phyloP scores from a whole-genome alignment of 2,888 invertebrate genomes.

The Drosophila paranaensis region DNA sequence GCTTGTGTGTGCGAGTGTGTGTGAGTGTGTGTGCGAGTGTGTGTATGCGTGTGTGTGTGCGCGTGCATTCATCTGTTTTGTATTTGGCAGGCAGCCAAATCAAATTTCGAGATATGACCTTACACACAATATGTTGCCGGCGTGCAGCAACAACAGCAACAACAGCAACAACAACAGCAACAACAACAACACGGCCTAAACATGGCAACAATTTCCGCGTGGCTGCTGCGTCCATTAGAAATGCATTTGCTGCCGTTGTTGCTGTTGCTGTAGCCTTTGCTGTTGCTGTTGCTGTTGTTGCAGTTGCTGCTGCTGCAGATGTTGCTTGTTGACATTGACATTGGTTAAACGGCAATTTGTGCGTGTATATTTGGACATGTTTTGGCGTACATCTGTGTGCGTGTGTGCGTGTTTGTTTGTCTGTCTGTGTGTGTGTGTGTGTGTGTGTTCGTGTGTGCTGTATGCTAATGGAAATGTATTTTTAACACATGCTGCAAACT shows the following conservation, averaged over 20 bases:
- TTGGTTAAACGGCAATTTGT: conserved; percentile 76
- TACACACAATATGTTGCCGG: conserved; percentile 63
- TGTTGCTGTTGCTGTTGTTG: conserved; percentile 32
- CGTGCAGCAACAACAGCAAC: conserved; percentile 34
- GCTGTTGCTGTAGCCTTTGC: conserved; percentile 33
- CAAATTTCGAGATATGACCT: conserved; percentile 78
- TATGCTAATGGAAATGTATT: conserved; percentile 64
- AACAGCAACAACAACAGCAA: conserved; percentile 19
- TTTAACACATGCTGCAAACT: conserved; percentile 61
- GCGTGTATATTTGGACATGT: conserved; percentile 63
- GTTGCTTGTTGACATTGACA: conserved; percentile 76
- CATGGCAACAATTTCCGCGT: conserved; percentile 72
- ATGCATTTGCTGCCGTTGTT: conserved; percentile 59
- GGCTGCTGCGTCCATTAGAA: conserved; percentile 77
- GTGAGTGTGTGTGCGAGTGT: conserved; percentile 13
- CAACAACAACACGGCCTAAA: conserved; percentile 54
- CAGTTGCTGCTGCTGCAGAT: conserved; percentile 50
- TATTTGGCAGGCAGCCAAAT: conserved; percentile 77
- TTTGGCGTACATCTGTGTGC: background rate
- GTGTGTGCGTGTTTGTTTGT: no score
- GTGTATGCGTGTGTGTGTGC: conserved; percentile 13
- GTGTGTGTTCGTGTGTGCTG: conserved; percentile 7
- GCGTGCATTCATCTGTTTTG: conserved; percentile 66
- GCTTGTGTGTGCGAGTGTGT: conserved; percentile 8
- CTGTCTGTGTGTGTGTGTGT: background rate